A percentile compares a stretch with the other conserved stretches of the same genome.
Evolutionary conservation across 2,888 invertebrate species (phyloP).

Genomic region (Epinotia brunnichana): DNA sequence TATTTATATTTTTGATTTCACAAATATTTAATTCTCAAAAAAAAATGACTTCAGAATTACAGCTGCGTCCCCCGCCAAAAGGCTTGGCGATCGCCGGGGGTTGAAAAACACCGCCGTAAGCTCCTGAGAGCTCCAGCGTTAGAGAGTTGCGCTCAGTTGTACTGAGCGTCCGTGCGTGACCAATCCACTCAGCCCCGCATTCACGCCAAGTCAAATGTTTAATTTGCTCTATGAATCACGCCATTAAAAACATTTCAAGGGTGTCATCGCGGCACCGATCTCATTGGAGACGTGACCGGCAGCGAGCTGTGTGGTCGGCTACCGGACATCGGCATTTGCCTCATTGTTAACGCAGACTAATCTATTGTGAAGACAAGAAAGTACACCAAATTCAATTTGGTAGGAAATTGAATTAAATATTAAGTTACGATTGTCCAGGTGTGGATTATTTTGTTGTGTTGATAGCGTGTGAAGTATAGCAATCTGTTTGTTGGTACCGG

Average conservation of each 20-base stretch:
- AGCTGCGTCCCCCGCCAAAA: too few species aligned
- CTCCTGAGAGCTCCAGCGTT: not conserved
- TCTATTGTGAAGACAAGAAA: slow-evolving; percentile 59
- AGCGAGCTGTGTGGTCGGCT: slow-evolving; percentile 72
- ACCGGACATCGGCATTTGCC: slow-evolving; percentile 60
- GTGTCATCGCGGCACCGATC: slow-evolving; percentile 80
- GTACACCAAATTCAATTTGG: slow-evolving; percentile 73
- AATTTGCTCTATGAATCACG: slow-evolving; percentile 84
- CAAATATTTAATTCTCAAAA: too few species aligned
- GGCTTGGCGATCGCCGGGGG: too few species aligned
- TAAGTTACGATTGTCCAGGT: slow-evolving; percentile 38
- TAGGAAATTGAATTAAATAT: slow-evolving; percentile 59
- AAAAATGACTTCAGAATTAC: too few species aligned
- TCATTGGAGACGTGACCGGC: slow-evolving; percentile 79
- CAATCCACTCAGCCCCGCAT: slow-evolving; percentile 81
- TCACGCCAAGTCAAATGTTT: slow-evolving; percentile 84
- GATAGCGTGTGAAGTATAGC: slow-evolving; percentile 37
- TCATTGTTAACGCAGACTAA: slow-evolving; percentile 58
- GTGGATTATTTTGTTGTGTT: slow-evolving; percentile 44
- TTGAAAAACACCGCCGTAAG: not conserved
- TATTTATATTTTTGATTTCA: too few species aligned
- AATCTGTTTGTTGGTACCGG: not conserved
- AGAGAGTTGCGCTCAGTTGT: slow-evolving; percentile 33
- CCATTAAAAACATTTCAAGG: slow-evolving; percentile 83
- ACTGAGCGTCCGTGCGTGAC: slow-evolving; percentile 77